Base-by-base conservation (phyloP, 2,797 vertebrate species). In the Ara ararauna region DNA sequence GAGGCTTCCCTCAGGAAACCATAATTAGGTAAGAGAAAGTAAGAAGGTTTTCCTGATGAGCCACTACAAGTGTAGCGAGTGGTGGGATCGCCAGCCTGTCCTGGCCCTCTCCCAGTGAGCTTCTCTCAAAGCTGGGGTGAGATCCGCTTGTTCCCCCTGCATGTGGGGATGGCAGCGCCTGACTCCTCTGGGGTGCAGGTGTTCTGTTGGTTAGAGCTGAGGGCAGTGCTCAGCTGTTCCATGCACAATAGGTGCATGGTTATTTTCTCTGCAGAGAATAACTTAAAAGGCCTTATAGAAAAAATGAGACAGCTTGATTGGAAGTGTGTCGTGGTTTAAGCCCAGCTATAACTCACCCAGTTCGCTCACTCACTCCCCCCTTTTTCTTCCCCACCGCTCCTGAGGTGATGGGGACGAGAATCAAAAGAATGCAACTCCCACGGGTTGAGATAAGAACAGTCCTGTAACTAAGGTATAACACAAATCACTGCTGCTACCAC, bases 41-140 rank as follows among this genome's bases (percentile, higher is more conserved):
- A 38, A 73, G 24, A 38, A 67, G 53, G 4, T n/a, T n/a, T 74
- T 91, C 54, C 36, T 86, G 18, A 36, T 9, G 47, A 18, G 50
- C 27, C 8, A 13, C 1, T 85, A 15, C 18, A 76, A 85, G 36
- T 14, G 14, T 50, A 45, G 58, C 0, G 3, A 53, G 50, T 14
- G 12, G 7, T 73, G 53, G 58, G 7, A 27, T 53, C 0, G 4
- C 23, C 34, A 80, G 32, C 22, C 53, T 1, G 0, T 47, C 47
- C 21, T 2, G 2, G 6, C 26, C 65, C 9, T 84, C 50, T 61
- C 2, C 2, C 2, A 10, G 21, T 38, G 45, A 81, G 20, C 11
- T 86, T 51, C 47, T 0, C 2, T 66, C 56, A 87, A 80, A 74
- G 26, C 44, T 50, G 8, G 0, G 0, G 26, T 0, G 1, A 29